Base-by-base conservation (phyloP, 2,797 vertebrate species). In the Amazona finschi region DNA sequence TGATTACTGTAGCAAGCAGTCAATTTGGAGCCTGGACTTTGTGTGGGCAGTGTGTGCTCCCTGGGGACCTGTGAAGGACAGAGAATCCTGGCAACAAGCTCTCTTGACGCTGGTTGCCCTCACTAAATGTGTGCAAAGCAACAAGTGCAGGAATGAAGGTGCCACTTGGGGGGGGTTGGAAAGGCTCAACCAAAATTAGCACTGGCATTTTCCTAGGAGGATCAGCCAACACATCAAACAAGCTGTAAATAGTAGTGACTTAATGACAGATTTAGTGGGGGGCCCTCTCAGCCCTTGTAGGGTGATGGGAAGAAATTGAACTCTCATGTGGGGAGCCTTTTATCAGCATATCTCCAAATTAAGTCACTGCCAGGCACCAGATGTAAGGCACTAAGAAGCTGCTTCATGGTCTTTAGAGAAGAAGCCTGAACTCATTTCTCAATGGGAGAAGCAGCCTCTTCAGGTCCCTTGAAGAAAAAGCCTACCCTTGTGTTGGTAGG, bases 191-290 rank as follows among this genome's bases (percentile, higher is more conserved):
- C 92, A 85, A 82, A 96, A 95, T 96, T 96, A 96, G 95, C 70
- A 13, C 49, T 96, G 96, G 89, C 93, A 94, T 97, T 97, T 97
- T 97, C 73, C 83, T 93, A 8, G 39, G 33, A 50, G 49, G 38
- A 47, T 66, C 70, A 93, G 76, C 87, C 83, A 90, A 46, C 39
- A 57, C 82, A 93, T 88, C 89, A 95, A 93, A 88, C 77, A 90
- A 95, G 71, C 95, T 95, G 87, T 94, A 95, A 97, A 96, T 91
- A 96, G 94, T 47, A 73, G 55, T 96, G 92, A 90, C 91, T 95
- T 95, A 92, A 83, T 75, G 75, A 92, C 73, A 80, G 71, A 60
- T 93, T 93, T 91, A 78, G 31, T 47, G 47, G 16, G n/a, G 33
- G 79, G 89, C 71, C 66, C 76, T 85, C 50, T 93, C 36, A 80